phyloP scores from a whole-genome alignment of 2,113 vertebrate genomes.

The Regulus satrapa region DNA sequence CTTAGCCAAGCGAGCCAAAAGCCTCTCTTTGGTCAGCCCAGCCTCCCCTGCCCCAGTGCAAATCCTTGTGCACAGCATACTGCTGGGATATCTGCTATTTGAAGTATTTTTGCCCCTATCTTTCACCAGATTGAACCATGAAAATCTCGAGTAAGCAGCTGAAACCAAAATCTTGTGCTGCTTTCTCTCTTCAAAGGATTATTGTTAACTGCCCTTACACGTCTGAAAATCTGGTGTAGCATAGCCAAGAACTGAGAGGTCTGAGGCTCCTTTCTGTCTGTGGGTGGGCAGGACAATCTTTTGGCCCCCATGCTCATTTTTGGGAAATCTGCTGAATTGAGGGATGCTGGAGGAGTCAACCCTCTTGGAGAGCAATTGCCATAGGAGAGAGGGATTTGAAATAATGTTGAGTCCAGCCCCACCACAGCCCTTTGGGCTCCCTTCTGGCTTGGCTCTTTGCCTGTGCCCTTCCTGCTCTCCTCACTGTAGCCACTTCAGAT shows the following conservation, averaged over 20 bases:
- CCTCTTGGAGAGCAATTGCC: neutral
- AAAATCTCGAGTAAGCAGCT: neutral
- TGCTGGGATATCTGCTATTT: neutral
- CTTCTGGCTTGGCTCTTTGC: neutral
- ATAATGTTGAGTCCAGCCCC: neutral
- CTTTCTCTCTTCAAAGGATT: neutral
- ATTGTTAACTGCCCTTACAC: neutral
- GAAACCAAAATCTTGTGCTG: neutral
- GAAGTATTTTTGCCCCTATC: neutral
- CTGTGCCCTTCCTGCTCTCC: neutral
- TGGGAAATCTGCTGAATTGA: neutral
- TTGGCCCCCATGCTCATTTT: neutral
- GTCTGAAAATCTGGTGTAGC: neutral
- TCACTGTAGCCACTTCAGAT: neutral
- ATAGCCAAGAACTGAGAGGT: neutral
- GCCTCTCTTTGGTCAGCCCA: neutral
- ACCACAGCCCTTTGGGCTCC: neutral
- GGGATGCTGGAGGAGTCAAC: neutral
- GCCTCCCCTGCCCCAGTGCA: rapidly evolving
- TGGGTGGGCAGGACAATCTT: neutral
- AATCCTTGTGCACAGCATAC: neutral
- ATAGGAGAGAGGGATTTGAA: neutral
- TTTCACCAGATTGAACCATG: neutral
- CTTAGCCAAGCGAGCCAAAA: no score
- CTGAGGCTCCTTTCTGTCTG: neutral